Evolutionary conservation across 35 echinoderm and acorn worm genomes (phyloP), one percentile per base, ranked within the genome.

Genomic region (Heliocidaris erythrogramma): DNA sequence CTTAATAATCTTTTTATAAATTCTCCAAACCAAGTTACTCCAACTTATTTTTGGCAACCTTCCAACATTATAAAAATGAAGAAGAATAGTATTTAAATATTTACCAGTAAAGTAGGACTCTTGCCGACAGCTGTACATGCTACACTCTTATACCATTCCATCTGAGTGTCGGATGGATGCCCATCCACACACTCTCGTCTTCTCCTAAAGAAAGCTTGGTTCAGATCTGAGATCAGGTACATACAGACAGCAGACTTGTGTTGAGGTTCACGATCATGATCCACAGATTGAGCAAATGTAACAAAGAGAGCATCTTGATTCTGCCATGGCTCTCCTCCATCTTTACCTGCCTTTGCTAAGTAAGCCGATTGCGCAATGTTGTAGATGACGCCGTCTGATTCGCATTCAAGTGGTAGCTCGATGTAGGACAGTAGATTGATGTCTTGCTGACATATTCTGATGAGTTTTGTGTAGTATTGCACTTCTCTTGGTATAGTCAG

Each of bases 361-460:
- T 95, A 95, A 27, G 96, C 97, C 13, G 96, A 95, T 94, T 98
- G 97, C 48, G 96, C 97, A 4, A 98, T 85, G 35, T 98, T 97
- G 94, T 98, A 98, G 61, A 96, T 86, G 10, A 69, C 90, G 1
- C 60, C 95, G 0, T 47, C 95, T 11, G 78, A 60, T 16, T 30
- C 60, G 61, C 97, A 98, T 13, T 85, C 78, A 16, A 98, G 92
- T 2, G 97, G 97, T 60, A 98, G 88, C 60, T 98, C 97, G 9
- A 96, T 97, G 94, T 98, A 98, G n/a, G 97, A 97, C 53, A 86
- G 86, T 85, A 94, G 96, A 11, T 85, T 24, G n/a, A 32, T 47
- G 92, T 97, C 96, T 31, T 48, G 49, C 21, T 98, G 96, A 48
- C 97, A 98, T 30, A 98, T 96, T 47, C 94, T 93, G 49, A 95